These are phyloP conservation scores for Tangara arthus DNA, from an alignment of 2,797 vertebrate genomes.

Conservation along the genomic window DNA sequence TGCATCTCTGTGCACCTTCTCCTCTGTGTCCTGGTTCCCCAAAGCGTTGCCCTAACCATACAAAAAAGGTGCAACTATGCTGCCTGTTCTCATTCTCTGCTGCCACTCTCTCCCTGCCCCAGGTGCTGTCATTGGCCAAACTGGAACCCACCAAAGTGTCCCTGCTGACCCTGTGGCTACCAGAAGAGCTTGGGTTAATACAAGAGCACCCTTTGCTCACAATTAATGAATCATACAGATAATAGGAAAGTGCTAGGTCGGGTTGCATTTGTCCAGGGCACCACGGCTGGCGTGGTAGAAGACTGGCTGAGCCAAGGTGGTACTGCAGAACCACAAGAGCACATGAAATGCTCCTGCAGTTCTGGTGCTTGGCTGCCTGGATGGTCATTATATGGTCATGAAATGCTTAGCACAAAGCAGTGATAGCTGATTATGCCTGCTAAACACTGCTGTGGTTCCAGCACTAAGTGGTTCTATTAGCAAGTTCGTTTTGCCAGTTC, in stretches of 20 bases:
- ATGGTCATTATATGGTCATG: background rate
- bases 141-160: background rate
- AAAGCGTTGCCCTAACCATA: background rate
- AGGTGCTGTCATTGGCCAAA: background rate
- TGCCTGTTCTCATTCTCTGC: background rate
- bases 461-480: background rate
- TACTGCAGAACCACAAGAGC: background rate
- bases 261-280: background rate
- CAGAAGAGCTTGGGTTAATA: background rate
- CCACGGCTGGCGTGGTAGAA: background rate
- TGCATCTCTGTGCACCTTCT: background rate
- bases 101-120: background rate
- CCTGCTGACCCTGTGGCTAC: background rate
- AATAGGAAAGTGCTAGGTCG: background rate
- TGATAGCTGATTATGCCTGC: background rate
- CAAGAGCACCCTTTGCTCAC: background rate
- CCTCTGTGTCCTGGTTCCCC: background rate
- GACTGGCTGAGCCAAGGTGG: background rate
- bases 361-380: background rate
- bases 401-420: background rate
- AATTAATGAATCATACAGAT: background rate
- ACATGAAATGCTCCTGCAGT: background rate
- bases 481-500: background rate
- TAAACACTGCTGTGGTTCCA: background rate
- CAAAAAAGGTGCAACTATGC: fast-evolving